phyloP scores from a whole-genome alignment of 1,140 invertebrate genomes.

The Acromyrmex heyeri region DNA sequence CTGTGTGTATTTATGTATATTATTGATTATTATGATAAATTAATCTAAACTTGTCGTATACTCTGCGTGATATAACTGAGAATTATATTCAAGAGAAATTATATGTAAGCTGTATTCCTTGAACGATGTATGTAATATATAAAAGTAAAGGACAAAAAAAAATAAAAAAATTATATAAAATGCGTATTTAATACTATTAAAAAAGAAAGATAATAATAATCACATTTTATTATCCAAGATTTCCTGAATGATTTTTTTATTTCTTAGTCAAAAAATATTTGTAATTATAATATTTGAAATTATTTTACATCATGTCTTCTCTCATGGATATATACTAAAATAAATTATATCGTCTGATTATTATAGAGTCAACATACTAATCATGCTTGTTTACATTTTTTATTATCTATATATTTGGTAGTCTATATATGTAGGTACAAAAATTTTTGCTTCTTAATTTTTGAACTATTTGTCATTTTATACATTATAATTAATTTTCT shows the following conservation, averaged over 20 bases:
- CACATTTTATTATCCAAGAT: neutral
- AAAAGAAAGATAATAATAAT: neutral
- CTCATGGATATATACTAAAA: neutral
- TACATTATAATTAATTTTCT: conserved; percentile 2
- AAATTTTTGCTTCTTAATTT: neutral
- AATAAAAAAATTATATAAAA: conserved; percentile 24
- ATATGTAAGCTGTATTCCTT: conserved; percentile 32
- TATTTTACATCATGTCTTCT: neutral
- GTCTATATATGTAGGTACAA: conserved; percentile 20
- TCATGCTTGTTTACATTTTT: neutral
- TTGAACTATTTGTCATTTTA: conserved; percentile 40
- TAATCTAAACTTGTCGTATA: neutral
- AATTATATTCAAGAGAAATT: conserved; percentile 25
- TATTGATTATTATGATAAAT: neutral
- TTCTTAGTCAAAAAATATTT: conserved; percentile 2
- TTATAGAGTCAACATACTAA: neutral
- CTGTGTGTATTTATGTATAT: conserved; percentile 24
- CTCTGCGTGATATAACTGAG: neutral
- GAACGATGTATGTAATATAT: conserved; percentile 38
- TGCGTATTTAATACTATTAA: conserved; percentile 28
- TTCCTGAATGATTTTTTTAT: neutral
- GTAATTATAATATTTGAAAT: neutral
- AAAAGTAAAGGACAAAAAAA: conserved; percentile 16
- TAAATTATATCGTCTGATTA: neutral
- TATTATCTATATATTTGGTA: neutral